phyloP scores from a whole-genome alignment of 2,888 invertebrate genomes.

The Dugesia japonica region DNA sequence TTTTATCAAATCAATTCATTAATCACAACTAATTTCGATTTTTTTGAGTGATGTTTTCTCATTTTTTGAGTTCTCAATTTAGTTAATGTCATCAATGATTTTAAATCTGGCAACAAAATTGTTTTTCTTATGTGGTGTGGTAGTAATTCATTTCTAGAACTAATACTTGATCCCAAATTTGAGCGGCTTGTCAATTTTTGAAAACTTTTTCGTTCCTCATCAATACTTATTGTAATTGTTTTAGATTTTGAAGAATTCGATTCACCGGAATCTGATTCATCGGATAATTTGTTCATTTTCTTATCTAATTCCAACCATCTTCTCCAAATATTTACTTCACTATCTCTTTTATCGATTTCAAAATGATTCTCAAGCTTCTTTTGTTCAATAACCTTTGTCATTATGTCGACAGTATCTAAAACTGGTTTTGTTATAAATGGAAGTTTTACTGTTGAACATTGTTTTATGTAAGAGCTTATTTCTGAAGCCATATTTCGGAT shows the following conservation, averaged over 20 bases:
- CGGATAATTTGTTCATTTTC: neutral
- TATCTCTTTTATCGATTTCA: neutral
- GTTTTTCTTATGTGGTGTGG: neutral
- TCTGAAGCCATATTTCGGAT: neutral
- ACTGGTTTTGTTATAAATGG: neutral
- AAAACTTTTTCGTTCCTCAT: neutral
- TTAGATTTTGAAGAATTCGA: neutral
- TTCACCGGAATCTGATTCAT: neutral
- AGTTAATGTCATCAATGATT: neutral
- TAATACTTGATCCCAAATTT: neutral
- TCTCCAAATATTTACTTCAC: neutral
- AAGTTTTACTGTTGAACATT: neutral
- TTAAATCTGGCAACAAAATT: neutral
- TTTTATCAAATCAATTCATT: too few relatives aligned
- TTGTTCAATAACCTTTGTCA: constrained; percentile 1
- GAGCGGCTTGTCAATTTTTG: neutral
- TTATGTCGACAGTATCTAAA: neutral
- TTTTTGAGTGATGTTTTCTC: neutral
- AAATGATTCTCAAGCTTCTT: neutral
- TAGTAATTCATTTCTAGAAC: neutral
- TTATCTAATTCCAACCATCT: neutral
- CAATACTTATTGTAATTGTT: neutral
- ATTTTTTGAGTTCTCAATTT: neutral
- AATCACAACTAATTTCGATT: neutral
- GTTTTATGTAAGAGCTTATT: neutral